phyloP scores from a whole-genome alignment of 2,888 invertebrate genomes.

The Synergus umbraculus region DNA sequence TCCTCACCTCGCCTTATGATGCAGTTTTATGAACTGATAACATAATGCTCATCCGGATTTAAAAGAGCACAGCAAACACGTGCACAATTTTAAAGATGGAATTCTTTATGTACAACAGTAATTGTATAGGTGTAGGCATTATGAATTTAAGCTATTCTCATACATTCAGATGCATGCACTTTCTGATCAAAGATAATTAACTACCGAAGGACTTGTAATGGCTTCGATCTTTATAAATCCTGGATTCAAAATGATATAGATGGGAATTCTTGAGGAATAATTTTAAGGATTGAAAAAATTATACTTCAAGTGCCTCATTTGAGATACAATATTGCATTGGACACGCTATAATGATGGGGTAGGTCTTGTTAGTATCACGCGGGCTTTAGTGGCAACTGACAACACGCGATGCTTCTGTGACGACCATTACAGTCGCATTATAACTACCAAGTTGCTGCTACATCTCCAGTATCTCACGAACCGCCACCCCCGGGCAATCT shows the following conservation, averaged over 20 bases:
- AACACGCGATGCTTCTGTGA: constrained; percentile 67
- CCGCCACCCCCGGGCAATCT: background rate
- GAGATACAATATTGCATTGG: constrained; percentile 36
- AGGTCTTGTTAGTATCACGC: constrained; percentile 74
- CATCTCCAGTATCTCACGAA: constrained; percentile 64
- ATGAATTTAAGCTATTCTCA: background rate
- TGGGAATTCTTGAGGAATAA: constrained; percentile 55
- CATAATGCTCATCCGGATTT: constrained; percentile 61
- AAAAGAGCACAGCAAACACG: constrained; percentile 1
- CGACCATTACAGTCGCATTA: constrained; percentile 69
- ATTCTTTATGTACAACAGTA: background rate
- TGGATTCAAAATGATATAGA: background rate
- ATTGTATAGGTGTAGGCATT: background rate
- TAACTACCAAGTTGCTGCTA: constrained; percentile 62
- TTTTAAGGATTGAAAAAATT: constrained; percentile 27
- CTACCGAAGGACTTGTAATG: background rate
- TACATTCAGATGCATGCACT: background rate
- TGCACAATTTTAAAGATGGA: background rate
- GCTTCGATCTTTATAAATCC: background rate
- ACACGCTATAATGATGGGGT: constrained; percentile 52
- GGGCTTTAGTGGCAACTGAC: constrained; percentile 62
- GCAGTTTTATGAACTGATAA: constrained; percentile 64
- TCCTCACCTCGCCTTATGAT: constrained; percentile 68
- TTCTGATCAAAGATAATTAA: background rate
- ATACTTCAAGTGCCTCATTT: constrained; percentile 34